Percentiles rank a stretch among this genome's conserved stretches.
Conservation (phyloP, 2,113 vertebrate genomes). For the Leptobrachium leishanense region DNA sequence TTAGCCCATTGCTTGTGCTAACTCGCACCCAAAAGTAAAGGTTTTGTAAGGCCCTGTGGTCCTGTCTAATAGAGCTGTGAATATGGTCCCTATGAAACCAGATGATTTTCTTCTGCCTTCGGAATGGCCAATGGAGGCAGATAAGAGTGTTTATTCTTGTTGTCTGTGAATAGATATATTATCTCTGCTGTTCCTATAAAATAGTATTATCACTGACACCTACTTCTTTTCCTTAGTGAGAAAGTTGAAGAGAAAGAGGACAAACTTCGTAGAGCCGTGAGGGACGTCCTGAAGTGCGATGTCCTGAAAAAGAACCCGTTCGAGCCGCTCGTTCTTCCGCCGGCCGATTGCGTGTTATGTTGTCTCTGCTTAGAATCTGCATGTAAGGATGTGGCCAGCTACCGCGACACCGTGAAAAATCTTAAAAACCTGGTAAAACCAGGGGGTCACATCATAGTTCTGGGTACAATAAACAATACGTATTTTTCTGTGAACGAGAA, state of each 20-base stretch:
- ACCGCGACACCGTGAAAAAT: neutral
- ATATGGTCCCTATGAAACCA: no score
- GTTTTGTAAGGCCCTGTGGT: no score
- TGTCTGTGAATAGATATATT: no score
- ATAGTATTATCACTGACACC: neutral
- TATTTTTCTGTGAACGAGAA: conserved; percentile 30
- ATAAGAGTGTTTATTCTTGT: no score
- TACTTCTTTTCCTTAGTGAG: neutral
- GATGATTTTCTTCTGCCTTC: no score
- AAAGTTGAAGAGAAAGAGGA: conserved; percentile 44
- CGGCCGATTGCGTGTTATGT: neutral
- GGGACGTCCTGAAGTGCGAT: neutral
- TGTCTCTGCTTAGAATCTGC: conserved; percentile 26
- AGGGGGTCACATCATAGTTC: neutral
- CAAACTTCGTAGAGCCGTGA: conserved; percentile 21
- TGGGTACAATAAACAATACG: neutral
- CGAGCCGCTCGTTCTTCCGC: neutral
- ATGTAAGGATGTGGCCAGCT: neutral
- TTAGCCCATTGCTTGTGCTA: no score
- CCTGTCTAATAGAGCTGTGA: no score
- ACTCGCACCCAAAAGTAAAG: no score
- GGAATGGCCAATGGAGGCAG: no score
- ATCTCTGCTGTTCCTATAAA: no score
- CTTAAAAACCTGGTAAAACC: conserved; percentile 23
- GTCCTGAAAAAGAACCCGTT: conserved; percentile 18